phyloP scores from a whole-genome alignment of 2,113 vertebrate species.

The Cinclus cinclus region DNA sequence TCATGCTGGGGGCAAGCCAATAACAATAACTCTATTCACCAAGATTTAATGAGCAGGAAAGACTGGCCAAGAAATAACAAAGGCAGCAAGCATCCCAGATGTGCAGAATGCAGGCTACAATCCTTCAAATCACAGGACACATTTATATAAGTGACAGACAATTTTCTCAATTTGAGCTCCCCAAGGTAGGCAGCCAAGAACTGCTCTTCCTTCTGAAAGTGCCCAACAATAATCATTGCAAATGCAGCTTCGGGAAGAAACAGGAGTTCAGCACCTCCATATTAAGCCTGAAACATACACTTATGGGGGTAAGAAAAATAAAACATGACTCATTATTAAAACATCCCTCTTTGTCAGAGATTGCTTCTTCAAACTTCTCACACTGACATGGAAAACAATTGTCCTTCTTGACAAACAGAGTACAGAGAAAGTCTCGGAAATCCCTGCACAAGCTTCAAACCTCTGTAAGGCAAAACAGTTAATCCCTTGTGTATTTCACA shows the following conservation, averaged over 20 bases:
- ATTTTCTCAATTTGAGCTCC: not conserved
- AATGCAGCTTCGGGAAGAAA: not conserved
- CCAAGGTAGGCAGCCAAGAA: not conserved
- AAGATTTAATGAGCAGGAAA: not conserved
- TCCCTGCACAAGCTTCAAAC: not conserved
- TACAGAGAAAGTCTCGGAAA: not conserved
- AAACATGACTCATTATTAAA: not conserved
- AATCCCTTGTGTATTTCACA: constrained; percentile 20
- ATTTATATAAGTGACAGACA: not conserved
- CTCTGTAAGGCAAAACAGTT: constrained; percentile 2
- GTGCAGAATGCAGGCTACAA: not conserved
- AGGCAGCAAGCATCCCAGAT: not conserved
- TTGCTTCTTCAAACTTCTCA: not conserved
- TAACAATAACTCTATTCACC: not conserved
- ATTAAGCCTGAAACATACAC: not conserved
- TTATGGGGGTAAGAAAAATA: not conserved
- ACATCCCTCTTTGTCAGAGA: not conserved
- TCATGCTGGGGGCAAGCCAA: not conserved
- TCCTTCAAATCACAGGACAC: not conserved
- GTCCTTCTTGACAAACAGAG: not conserved
- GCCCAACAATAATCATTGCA: not conserved
- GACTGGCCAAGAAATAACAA: not conserved
- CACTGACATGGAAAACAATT: not conserved
- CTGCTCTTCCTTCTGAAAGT: not conserved
- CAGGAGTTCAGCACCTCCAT: not conserved